phyloP scores from a whole-genome alignment of 2,888 invertebrate species.

The Taenaris catops region DNA sequence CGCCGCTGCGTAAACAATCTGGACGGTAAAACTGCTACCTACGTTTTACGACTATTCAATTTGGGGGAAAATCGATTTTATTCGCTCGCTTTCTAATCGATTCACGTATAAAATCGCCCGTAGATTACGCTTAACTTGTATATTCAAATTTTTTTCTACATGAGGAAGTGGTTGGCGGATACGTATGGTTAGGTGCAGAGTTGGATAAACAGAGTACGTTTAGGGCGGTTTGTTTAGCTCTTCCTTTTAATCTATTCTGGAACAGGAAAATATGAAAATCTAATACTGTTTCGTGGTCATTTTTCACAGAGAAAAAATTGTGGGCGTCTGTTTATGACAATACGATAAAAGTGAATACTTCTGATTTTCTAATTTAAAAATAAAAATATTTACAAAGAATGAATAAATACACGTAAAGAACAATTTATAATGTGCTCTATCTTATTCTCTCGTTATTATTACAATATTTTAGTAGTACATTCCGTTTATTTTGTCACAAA shows the following conservation, averaged over 20 bases:
- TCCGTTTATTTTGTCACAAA: too few relatives aligned
- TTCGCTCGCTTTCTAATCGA: slow-evolving; percentile 72
- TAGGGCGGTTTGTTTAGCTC: slow-evolving; percentile 15
- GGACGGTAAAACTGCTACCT: slow-evolving; percentile 73
- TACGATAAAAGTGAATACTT: too few relatives aligned
- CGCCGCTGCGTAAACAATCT: slow-evolving; percentile 77
- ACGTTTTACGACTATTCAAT: slow-evolving; percentile 72
- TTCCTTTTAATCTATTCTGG: slow-evolving; percentile 10
- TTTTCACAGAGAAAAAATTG: too few relatives aligned
- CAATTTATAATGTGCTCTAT: too few relatives aligned
- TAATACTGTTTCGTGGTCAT: too few relatives aligned
- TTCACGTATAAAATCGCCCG: slow-evolving; percentile 62
- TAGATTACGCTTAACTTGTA: slow-evolving; percentile 33
- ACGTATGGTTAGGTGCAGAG: slow-evolving; percentile 38
- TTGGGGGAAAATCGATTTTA: slow-evolving; percentile 80
- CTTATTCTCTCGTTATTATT: too few relatives aligned
- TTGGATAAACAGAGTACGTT: slow-evolving; percentile 33
- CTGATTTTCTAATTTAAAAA: too few relatives aligned
- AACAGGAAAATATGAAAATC: slow-evolving; percentile 1
- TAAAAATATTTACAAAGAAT: too few relatives aligned
- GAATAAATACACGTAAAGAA: too few relatives aligned
- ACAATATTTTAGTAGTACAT: too few relatives aligned
- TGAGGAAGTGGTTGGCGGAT: slow-evolving; percentile 69
- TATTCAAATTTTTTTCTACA: slow-evolving; percentile 46
- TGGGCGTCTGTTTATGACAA: too few relatives aligned